phyloP scores from a whole-genome alignment of 2,797 vertebrate species.

The Spinus pinus region DNA sequence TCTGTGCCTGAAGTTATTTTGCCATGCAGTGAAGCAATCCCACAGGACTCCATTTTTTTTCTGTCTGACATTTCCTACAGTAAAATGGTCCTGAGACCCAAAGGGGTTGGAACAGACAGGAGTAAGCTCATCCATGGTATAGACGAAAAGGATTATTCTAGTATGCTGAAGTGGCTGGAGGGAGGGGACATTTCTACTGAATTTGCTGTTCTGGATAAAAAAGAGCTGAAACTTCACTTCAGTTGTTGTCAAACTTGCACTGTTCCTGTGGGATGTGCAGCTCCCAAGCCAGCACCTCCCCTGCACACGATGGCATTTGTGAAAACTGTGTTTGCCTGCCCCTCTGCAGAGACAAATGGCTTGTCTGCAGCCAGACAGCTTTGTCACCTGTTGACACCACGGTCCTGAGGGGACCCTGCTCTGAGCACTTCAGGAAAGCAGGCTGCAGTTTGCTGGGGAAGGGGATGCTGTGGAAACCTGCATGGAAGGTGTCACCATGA shows the following conservation, averaged over 20 bases:
- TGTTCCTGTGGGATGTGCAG: not conserved
- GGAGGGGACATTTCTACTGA: not conserved
- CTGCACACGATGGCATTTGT: not conserved
- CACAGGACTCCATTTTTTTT: not conserved
- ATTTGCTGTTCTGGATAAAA: not conserved
- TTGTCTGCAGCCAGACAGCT: not conserved
- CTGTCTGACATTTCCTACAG: not conserved
- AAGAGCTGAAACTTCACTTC: not conserved
- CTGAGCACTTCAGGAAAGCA: not conserved
- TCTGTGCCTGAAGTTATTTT: not conserved
- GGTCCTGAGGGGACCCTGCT: not conserved
- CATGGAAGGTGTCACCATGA: fast-evolving
- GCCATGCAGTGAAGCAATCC: not conserved
- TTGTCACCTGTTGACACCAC: not conserved
- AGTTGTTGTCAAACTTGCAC: not conserved
- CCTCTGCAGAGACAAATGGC: not conserved
- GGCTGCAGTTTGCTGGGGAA: not conserved
- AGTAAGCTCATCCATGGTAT: not conserved
- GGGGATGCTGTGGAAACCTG: not conserved
- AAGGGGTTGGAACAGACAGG: not conserved
- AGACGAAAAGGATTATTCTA: not conserved
- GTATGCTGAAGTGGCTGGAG: not conserved
- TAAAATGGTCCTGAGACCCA: not conserved
- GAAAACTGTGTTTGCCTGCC: not conserved
- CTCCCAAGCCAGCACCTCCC: not conserved